phyloP scores from a whole-genome alignment of 1,140 invertebrate species.

The Brachionus koreanus region DNA sequence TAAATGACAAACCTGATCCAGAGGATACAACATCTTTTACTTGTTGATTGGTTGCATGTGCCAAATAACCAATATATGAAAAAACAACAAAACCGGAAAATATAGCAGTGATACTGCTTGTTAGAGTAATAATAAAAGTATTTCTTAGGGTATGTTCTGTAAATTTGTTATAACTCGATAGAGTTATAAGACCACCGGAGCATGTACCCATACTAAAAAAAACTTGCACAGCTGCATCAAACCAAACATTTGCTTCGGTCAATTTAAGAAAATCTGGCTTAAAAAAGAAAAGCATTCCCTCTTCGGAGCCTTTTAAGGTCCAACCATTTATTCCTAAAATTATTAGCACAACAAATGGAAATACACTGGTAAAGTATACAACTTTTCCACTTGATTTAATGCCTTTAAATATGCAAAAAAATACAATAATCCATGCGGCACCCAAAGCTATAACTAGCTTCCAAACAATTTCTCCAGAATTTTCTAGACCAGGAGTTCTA shows the following conservation, averaged over 20 bases:
- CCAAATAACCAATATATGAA: slow-evolving; percentile 97
- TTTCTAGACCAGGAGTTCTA: slow-evolving; percentile 41
- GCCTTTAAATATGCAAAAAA: slow-evolving; percentile 46
- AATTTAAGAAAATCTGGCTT: slow-evolving; percentile 47
- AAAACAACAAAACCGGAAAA: slow-evolving; percentile 98
- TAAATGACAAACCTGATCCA: slow-evolving; percentile 88
- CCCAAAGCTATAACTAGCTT: slow-evolving; percentile 38
- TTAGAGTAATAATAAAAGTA: slow-evolving; percentile 85
- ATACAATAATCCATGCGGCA: slow-evolving; percentile 46
- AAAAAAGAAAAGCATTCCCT: slow-evolving; percentile 47
- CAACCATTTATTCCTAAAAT: slow-evolving; percentile 79
- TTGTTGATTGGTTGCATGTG: slow-evolving; percentile 70
- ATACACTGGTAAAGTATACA: slow-evolving; percentile 88
- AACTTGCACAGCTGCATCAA: slow-evolving; percentile 79
- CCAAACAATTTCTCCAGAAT: slow-evolving; percentile 44
- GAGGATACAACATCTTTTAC: slow-evolving; percentile 81
- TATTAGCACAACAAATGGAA: slow-evolving; percentile 84
- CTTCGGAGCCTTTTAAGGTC: slow-evolving; percentile 46
- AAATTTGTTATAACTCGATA: slow-evolving; percentile 76
- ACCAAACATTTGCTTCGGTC: slow-evolving; percentile 66
- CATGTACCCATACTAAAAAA: slow-evolving; percentile 79
- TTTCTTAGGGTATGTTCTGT: slow-evolving; percentile 66
- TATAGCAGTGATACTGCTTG: slow-evolving; percentile 93
- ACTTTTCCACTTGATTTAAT: slow-evolving; percentile 63
- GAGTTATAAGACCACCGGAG: slow-evolving; percentile 77